Percentiles rank a stretch among this genome's conserved stretches.
These are phyloP conservation scores for Adineta ricciae DNA, from an alignment of 2,888 invertebrate genomes.

Conservation along the genomic window DNA sequence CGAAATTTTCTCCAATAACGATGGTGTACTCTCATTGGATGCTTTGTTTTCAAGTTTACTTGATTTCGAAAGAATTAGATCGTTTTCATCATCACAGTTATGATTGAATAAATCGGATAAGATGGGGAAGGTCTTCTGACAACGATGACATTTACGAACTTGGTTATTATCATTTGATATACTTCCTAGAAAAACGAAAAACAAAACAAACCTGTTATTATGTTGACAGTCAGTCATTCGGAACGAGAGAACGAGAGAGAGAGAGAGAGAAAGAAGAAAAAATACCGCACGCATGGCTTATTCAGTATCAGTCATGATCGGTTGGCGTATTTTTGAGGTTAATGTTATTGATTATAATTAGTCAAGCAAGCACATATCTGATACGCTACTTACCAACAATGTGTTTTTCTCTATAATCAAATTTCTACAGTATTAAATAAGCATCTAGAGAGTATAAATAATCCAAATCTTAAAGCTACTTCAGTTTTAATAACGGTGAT, in stretches of 20 bases:
- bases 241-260: not conserved
- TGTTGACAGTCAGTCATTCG: not conserved
- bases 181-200: not conserved
- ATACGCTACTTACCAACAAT: not conserved
- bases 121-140: not conserved
- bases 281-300: too few relatives aligned
- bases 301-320: not conserved
- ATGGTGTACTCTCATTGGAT: not conserved
- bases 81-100: not conserved
- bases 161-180: not conserved
- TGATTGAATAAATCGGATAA: conserved; percentile 10
- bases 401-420: too few relatives aligned
- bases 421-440: too few relatives aligned
- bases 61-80: not conserved
- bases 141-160: not conserved
- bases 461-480: not conserved
- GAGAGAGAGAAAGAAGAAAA: too few relatives aligned
- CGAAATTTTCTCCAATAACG: not conserved
- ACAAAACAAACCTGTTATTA: not conserved
- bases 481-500: not conserved
- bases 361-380: not conserved
- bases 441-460: too few relatives aligned
- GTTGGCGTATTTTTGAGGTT: not conserved
- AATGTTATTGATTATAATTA: not conserved
- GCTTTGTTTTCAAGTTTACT: not conserved